These are phyloP conservation scores for Lepas anatifera DNA, from an alignment of 2,888 invertebrate species.

Conservation along the genomic window DNA sequence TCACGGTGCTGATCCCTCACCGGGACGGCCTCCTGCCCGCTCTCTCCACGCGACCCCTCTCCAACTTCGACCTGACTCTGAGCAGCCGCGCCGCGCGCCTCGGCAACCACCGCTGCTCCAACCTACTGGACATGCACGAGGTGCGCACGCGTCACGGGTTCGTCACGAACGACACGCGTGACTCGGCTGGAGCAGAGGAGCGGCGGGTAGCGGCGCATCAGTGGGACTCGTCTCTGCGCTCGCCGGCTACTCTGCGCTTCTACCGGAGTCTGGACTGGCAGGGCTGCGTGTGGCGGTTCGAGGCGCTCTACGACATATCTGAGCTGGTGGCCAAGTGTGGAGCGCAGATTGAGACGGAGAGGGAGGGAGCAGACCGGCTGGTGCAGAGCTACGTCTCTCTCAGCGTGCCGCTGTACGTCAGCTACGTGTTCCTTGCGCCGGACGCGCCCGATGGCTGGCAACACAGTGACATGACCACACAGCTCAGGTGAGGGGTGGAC, in stretches of 20 bases:
- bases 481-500: constrained; percentile 24
- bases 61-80: constrained; percentile 34
- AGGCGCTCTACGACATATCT: constrained; percentile 32
- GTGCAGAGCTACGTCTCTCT: constrained; percentile 34
- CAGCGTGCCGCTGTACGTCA: constrained; percentile 32
- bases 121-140: constrained; percentile 31
- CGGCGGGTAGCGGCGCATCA: background rate
- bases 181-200: background rate
- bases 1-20: constrained; percentile 33
- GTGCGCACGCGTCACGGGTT: constrained; percentile 23
- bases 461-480: constrained; percentile 31
- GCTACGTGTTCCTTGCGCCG: constrained; percentile 33
- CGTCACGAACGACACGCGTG: background rate
- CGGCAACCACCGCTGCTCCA: constrained; percentile 34
- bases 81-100: constrained; percentile 31
- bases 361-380: constrained; percentile 30
- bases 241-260: constrained; percentile 26
- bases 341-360: constrained; percentile 29
- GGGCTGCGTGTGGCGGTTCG: constrained; percentile 35
- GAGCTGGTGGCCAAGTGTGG: constrained; percentile 34
- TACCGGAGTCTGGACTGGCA: constrained; percentile 34
- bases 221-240: background rate
- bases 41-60: constrained; percentile 32
- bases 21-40: constrained; percentile 34
- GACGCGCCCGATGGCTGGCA: constrained; percentile 31